These are phyloP conservation scores for Diarsia brunnea DNA, from an alignment of 2,888 invertebrate genomes.

Conservation along the genomic window DNA sequence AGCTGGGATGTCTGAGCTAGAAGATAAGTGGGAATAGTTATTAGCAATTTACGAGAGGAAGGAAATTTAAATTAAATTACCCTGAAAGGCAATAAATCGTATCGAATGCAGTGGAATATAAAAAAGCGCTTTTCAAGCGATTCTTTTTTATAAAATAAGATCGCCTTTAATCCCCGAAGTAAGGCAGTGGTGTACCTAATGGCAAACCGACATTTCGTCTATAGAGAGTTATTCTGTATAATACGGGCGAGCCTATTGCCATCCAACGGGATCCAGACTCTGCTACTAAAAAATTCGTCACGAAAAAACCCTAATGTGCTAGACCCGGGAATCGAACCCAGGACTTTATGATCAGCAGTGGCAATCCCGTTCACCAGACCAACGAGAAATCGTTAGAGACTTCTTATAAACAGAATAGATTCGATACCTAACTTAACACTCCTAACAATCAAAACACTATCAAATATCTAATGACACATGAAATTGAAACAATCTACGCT, in stretches of 20 bases:
- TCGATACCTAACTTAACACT: not conserved
- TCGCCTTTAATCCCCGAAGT: no score
- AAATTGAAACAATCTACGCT: slow-evolving; percentile 19
- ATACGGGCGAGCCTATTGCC: no score
- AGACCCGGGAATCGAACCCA: no score
- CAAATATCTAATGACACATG: slow-evolving; percentile 12
- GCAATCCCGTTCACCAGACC: no score
- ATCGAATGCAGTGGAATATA: slow-evolving; percentile 11
- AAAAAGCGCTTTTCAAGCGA: not conserved
- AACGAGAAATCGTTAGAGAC: not conserved
- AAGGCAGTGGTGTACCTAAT: no score
- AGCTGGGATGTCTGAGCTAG: slow-evolving; percentile 34
- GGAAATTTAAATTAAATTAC: slow-evolving; percentile 47
- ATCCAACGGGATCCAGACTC: no score
- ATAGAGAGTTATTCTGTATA: no score
- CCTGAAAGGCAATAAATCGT: slow-evolving; percentile 47
- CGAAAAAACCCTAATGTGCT: no score
- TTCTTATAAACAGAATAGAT: not conserved
- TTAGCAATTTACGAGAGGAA: slow-evolving; percentile 40
- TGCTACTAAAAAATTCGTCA: no score
- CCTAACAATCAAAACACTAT: not conserved
- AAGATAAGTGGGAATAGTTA: slow-evolving; percentile 59
- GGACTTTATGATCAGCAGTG: no score
- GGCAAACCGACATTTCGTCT: no score
- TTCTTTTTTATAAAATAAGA: not conserved